These are phyloP conservation scores for Characodon lateralis DNA, from an alignment of 2,797 vertebrate genomes.

Conservation along the genomic window DNA sequence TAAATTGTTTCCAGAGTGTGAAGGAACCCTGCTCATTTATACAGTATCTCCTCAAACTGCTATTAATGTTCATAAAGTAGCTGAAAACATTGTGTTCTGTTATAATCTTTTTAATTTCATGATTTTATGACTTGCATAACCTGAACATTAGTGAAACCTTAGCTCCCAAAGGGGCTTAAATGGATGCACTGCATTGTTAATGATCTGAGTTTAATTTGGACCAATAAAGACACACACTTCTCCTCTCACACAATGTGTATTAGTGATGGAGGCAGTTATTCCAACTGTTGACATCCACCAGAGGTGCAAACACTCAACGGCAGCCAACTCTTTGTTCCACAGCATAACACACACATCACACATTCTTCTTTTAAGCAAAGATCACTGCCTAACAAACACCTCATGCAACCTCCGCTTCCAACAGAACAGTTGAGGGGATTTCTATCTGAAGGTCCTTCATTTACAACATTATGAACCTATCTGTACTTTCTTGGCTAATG, in stretches of 20 bases:
- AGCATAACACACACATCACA: slow-evolving; percentile 51
- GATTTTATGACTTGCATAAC: too few species aligned
- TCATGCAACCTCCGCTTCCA: slow-evolving; percentile 53
- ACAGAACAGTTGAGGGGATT: slow-evolving; percentile 22
- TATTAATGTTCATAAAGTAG: too few species aligned
- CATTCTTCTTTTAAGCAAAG: slow-evolving; percentile 37
- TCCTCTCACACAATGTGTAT: slow-evolving; percentile 62
- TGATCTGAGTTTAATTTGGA: not conserved
- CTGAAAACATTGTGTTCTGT: too few species aligned
- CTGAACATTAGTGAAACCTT: too few species aligned
- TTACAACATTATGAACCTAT: not conserved
- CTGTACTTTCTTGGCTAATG: not conserved
- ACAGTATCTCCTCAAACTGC: too few species aligned
- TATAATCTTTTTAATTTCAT: too few species aligned
- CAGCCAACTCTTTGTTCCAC: slow-evolving; percentile 59
- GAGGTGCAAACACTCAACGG: slow-evolving; percentile 60
- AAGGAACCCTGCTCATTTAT: too few species aligned
- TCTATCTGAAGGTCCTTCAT: not conserved
- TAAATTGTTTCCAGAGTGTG: too few species aligned
- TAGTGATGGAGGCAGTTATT: slow-evolving; percentile 73
- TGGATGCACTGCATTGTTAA: not conserved
- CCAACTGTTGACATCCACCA: slow-evolving; percentile 56
- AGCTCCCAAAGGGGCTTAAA: too few species aligned
- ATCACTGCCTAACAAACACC: slow-evolving; percentile 32
- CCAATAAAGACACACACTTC: slow-evolving; percentile 6